Evolutionary conservation across 2,888 invertebrate species (phyloP), one percentile per base, ranked within the genome.

Genomic region (Polyommatus icarus): DNA sequence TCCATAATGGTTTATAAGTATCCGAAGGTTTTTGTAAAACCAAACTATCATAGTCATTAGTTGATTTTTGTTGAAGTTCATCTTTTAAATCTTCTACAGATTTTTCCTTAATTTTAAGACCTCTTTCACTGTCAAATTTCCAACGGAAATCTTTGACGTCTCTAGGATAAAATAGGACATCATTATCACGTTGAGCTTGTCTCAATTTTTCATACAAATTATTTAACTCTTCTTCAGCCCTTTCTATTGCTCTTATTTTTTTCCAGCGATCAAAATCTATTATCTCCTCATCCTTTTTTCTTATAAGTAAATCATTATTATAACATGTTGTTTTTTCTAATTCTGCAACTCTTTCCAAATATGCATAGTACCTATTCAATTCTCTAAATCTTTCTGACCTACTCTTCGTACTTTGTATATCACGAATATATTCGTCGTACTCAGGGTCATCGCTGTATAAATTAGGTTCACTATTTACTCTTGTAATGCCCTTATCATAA

Each of bases 211-310:
- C 93, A 82, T 98, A 97, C 12, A 99, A 91, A 82, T 95, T 95
- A 81, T 96, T 96, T 79, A 98, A 90, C 89, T 98, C 98, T 83
- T 96, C 95, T 87, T 98, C 97, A 0, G 98, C 98, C 82, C 96
- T 95, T 88, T 98, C 97, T 82, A 97, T 96, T 7, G 95, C 95
- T 77, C 98, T 94, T 32, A 98, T 95, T 88, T 96, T 96, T 86
- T 96, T 97, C 98, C 98, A 98, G 78, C 97, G 95, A 82, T 98
- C 98, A 86, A 97, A 98, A 90, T 98, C 98, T 80, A 98, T 96
- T 12, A 97, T 96, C 87, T 97, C 97, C 83, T 97, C 96, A 84
- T 97, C 96, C 87, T 95, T 96, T 82, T 95, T 95, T 83, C 97
- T 94, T 1, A 97, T 97, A 76, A 96, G 95, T 76, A 97, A 92